Evolutionary conservation across 1,140 invertebrate species (phyloP).

Genomic region (Meteorus sp.): DNA sequence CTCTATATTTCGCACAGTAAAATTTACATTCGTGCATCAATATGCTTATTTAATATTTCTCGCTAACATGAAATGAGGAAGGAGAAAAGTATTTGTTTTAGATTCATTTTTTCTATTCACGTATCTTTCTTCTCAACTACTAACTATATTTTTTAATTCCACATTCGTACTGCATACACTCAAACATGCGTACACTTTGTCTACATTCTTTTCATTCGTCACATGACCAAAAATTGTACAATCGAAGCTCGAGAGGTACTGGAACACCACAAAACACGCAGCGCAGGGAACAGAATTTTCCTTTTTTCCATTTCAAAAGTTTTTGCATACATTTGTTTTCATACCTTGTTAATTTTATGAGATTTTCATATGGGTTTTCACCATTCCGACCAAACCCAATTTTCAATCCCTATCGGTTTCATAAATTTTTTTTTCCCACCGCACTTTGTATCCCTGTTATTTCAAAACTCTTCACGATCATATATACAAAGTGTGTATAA

Average conservation of each 20-base stretch:
- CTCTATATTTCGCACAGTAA: neutral
- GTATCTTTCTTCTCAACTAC: constrained; percentile 7
- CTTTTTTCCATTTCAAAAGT: neutral
- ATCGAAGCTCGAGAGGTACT: constrained; percentile 18
- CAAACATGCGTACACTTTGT: neutral
- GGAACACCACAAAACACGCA: constrained; percentile 21
- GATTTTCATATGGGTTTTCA: too few relatives aligned
- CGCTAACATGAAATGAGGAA: neutral
- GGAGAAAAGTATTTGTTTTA: neutral
- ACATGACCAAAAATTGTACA: constrained; percentile 16
- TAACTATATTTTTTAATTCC: neutral
- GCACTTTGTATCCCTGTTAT: neutral
- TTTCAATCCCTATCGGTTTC: too few relatives aligned
- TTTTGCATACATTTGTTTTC: too few relatives aligned
- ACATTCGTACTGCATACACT: too few relatives aligned
- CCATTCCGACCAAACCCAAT: too few relatives aligned
- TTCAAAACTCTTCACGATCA: too few relatives aligned
- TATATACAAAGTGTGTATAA: neutral
- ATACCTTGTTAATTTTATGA: too few relatives aligned
- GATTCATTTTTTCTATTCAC: constrained; percentile 3
- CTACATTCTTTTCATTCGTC: neutral
- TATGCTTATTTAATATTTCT: neutral
- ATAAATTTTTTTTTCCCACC: too few relatives aligned
- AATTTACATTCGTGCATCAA: neutral
- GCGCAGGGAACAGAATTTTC: constrained; percentile 17